Percentiles rank a stretch among this genome's conserved stretches.
These are phyloP conservation scores for Tachysurus fulvidraco DNA, from an alignment of 2,113 vertebrate genomes.

Conservation along the genomic window DNA sequence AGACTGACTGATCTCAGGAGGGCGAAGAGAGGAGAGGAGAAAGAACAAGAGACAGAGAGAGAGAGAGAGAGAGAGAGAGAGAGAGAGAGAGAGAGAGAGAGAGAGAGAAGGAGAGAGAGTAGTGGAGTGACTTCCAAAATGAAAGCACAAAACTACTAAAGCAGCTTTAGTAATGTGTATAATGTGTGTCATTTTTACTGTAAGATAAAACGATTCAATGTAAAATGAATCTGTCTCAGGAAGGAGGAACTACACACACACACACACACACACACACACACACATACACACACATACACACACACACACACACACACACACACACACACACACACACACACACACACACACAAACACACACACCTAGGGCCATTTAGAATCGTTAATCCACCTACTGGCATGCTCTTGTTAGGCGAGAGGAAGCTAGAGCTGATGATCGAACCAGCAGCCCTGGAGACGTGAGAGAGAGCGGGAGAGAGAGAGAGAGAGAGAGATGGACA, in stretches of 20 bases:
- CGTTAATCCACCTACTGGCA: conserved; percentile 9
- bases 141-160: neutral
- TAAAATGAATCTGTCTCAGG: neutral
- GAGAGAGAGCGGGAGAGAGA: neutral
- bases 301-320: neutral
- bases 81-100: neutral
- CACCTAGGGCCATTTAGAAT: conserved; percentile 10
- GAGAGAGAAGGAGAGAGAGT: too few relatives aligned
- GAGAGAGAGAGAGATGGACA: neutral
- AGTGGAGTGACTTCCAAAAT: neutral
- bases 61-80: too few relatives aligned
- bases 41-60: too few relatives aligned
- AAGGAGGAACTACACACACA: neutral
- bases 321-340: neutral
- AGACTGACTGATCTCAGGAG: conserved; percentile 13
- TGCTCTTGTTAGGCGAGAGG: neutral
- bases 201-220: too few relatives aligned
- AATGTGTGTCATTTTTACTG: neutral
- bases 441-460: neutral
- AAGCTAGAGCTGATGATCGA: neutral
- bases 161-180: neutral
- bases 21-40: neutral
- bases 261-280: neutral
- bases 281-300: too few relatives aligned
- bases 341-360: neutral